phyloP scores from a whole-genome alignment of 2,797 vertebrate genomes.

The Kryptolebias ocellatus region DNA sequence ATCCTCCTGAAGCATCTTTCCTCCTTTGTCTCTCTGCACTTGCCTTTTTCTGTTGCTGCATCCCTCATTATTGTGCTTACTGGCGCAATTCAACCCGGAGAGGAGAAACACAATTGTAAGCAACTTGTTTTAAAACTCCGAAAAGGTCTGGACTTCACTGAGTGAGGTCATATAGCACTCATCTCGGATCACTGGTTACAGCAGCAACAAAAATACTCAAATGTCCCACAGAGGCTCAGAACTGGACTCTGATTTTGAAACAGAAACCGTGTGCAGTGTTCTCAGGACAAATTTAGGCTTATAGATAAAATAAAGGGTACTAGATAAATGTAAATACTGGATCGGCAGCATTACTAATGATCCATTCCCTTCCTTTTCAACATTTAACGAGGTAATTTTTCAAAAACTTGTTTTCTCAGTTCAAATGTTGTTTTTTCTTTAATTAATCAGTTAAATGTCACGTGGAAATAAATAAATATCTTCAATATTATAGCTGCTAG shows the following conservation, averaged over 20 bases:
- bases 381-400: neutral
- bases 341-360: too few species aligned
- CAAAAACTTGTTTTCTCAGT: neutral
- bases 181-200: slow-evolving; percentile 12
- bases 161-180: slow-evolving; percentile 1
- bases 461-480: neutral
- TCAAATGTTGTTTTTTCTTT: neutral
- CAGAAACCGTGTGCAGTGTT: neutral
- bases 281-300: slow-evolving; percentile 2
- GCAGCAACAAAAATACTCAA: slow-evolving; percentile 8
- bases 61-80: slow-evolving; percentile 22
- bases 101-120: neutral
- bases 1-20: slow-evolving; percentile 15
- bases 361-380: neutral
- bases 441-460: neutral
- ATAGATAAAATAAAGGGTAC: neutral
- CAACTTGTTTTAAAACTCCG: slow-evolving; percentile 12
- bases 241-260: neutral
- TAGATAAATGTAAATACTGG: neutral
- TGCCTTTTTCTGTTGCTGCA: neutral
- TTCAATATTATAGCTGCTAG: neutral
- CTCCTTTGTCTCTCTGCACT: neutral
- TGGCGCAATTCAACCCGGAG: slow-evolving; percentile 8
- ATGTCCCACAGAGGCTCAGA: neutral
- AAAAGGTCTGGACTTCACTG: neutral